Base-by-base conservation (phyloP, 2,113 vertebrate genomes). In the Phrynocephalus versicolor region DNA sequence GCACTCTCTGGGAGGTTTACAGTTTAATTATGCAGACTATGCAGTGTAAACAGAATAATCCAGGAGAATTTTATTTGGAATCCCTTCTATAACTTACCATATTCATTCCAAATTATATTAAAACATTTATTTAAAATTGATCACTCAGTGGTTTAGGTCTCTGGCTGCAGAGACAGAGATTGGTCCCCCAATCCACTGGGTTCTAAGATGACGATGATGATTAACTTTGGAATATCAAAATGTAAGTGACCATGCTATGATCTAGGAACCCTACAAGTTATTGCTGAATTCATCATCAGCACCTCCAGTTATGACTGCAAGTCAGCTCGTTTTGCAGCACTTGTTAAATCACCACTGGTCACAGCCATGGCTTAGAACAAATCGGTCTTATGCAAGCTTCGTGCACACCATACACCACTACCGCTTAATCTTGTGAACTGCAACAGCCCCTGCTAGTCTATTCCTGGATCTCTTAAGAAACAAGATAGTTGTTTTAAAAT, bases 341-440 rank as follows among this genome's bases (percentile, higher is more conserved):
- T 13, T 21, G 64, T 62, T 83, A 6, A 10, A 51, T 83, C 0
- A 62, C 64, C 55, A 39, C 82, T 0, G 27, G 39, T 25, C 13
- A 10, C 39, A 45, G 41, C 35, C 81, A 7, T 6, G n/a, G 62
- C 81, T 12, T 0, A 35, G 0, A 2, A 14, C 55, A 33, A 64
- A 79, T 81, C 25, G 0, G 9, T 1, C 9, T 90, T 82, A 89
- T 0, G 82, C 88, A 87, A 92, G 70, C 80, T 80, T 75, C 76
- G 5, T 83, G 60, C 57, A 35, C 21, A 30, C 67, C n/a, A 79
- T 58, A 64, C 14, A 64, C 83, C 85, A 51, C 18, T 35, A 67
- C 85, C 30, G 58, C 86, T 90, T 89, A 87, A 87, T 90, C 86
- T 84, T 5, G 58, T 81, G 80, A 33, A 74, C 51, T 1, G 72